A percentile compares a stretch with the other conserved stretches of the same genome.
Evolutionary conservation across 2,113 vertebrate species (phyloP).

Genomic region (Kryptolebias marmoratus): DNA sequence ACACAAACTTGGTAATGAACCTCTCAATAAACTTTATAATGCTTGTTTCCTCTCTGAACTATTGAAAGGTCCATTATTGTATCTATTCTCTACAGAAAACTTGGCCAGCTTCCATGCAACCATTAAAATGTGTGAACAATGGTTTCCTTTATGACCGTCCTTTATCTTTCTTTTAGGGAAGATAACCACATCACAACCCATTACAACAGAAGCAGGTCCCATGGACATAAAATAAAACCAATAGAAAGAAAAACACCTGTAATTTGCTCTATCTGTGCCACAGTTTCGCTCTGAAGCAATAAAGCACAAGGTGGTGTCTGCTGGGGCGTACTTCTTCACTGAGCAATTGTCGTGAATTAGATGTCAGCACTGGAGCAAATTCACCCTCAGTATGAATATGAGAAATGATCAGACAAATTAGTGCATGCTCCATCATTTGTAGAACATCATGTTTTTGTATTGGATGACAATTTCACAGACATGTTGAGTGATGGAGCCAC

Average conservation of each 20-base stretch:
- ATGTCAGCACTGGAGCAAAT: constrained; percentile 72
- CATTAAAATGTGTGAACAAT: constrained; percentile 46
- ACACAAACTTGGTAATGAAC: constrained; percentile 65
- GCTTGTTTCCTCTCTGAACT: constrained; percentile 47
- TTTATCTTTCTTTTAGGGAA: constrained; percentile 39
- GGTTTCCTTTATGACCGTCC: constrained; percentile 36
- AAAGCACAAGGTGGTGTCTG: constrained; percentile 47
- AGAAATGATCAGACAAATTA: constrained; percentile 47
- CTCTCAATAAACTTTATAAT: constrained; percentile 44
- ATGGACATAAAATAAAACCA: constrained; percentile 8
- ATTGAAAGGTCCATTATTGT: constrained; percentile 56
- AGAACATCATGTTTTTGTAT: constrained; percentile 37
- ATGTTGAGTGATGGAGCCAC: constrained; percentile 9
- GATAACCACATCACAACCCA: not conserved
- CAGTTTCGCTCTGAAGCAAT: constrained; percentile 34
- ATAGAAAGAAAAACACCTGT: constrained; percentile 30
- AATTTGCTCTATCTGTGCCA: constrained; percentile 24
- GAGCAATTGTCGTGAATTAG: constrained; percentile 78
- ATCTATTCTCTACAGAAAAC: constrained; percentile 44
- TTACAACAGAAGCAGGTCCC: constrained; percentile 6
- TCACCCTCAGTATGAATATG: constrained; percentile 49
- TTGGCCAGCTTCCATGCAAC: constrained; percentile 39
- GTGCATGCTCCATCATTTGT: constrained; percentile 25
- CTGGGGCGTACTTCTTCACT: constrained; percentile 52
- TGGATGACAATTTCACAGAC: constrained; percentile 8